Evolutionary conservation across 2,888 invertebrate species (phyloP), one percentile per base, ranked within the genome.

Genomic region (Hanleya hanleyi): DNA sequence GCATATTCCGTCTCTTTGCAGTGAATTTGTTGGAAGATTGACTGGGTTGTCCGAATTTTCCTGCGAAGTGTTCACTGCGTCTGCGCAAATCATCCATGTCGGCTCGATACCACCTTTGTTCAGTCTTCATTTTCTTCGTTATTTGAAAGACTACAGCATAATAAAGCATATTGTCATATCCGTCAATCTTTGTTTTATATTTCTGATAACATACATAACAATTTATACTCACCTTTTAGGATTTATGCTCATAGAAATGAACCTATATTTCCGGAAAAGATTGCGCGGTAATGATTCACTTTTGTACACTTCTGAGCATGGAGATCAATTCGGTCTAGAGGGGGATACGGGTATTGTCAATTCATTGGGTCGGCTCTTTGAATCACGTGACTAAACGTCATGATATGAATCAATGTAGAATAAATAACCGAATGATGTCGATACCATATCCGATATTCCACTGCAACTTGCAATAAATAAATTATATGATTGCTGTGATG

Each of bases 211-310:
- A 18, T 12, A 12, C 9, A 9, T 9, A 18, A 18, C 41, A 12
- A 18, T 41, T 12, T 12, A 12, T 41, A 18, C 41, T 41, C 18
- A 41, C 41, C 41, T 41, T 41, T 12, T 12, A 41, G 41, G 9
- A 9, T 41, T 41, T 12, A 41, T 12, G 9, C 18, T 41, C 9
- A 12, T 9, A 12, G 9, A 57, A 29, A 57, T 29, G 29, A 22
- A 29, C 22, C 12, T 26, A 15, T 57, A 57, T 57, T 57, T 57
- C 57, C 57, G 57, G 57, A 15, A 57, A 57, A 29, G 22, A 29
- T 32, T 57, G 57, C 57, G 57, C 57, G 57, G 57, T 57, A 57
- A 29, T 57, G 22, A 15, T 26, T 26, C 18, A 57, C 57, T 57
- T 57, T 57, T 15, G 57, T 29, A 29, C 32, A 22, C 26, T 57